A percentile compares a stretch with the other conserved stretches of the same genome.
Evolutionary conservation across 2,888 invertebrate species (phyloP).

Genomic region (Phaedon cochleariae): DNA sequence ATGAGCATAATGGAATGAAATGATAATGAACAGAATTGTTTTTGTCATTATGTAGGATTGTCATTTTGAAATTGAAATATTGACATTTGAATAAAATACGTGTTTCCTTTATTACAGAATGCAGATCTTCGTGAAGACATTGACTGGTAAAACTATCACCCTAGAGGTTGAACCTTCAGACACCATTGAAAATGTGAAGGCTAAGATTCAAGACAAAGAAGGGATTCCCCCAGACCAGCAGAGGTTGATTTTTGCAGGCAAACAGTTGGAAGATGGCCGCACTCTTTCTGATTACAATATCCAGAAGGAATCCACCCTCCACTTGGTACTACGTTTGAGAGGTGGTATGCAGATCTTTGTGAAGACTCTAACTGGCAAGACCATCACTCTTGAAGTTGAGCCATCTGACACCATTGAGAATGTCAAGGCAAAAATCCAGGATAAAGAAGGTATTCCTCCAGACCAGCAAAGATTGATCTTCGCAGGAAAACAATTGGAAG

Average conservation of each 20-base stretch:
- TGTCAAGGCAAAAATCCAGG: background rate
- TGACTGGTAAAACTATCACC: constrained; percentile 50
- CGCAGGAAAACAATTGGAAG: background rate
- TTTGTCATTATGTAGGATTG: too few relatives aligned
- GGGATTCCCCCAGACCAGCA: constrained; percentile 16
- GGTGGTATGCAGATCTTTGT: constrained; percentile 15
- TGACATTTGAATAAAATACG: too few relatives aligned
- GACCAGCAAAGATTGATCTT: background rate
- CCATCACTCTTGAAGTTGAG: background rate
- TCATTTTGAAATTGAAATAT: too few relatives aligned
- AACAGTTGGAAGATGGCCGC: constrained; percentile 12
- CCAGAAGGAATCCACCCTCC: constrained; percentile 13
- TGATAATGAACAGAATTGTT: too few relatives aligned
- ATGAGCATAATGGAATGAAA: too few relatives aligned
- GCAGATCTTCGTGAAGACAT: constrained; percentile 68
- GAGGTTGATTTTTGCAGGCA: constrained; percentile 12
- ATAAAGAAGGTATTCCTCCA: background rate
- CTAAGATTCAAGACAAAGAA: constrained; percentile 15
- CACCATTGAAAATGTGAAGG: background rate
- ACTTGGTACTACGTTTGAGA: constrained; percentile 5
- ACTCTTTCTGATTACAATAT: constrained; percentile 12
- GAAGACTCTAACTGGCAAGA: background rate
- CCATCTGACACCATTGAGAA: background rate
- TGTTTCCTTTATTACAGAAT: constrained; percentile 31
- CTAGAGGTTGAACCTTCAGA: too few relatives aligned